phyloP scores from a whole-genome alignment of 2,113 vertebrate species.

The Gambusia affinis region DNA sequence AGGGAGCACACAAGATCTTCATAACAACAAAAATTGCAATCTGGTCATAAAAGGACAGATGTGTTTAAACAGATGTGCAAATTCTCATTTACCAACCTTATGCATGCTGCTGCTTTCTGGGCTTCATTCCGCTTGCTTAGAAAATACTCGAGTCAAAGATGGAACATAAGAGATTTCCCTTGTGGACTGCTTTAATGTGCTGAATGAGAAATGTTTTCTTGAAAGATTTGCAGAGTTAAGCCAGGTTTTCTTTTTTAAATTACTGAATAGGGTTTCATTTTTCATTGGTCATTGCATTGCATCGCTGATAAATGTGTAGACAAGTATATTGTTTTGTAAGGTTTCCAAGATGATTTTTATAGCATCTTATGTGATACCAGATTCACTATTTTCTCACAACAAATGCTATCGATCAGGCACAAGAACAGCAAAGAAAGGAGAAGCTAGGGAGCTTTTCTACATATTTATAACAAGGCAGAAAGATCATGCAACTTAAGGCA shows the following conservation, averaged over 20 bases:
- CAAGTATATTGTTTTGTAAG: neutral
- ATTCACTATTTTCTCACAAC: conserved; percentile 14
- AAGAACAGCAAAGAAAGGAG: conserved; percentile 4
- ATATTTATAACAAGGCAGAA: conserved; percentile 21
- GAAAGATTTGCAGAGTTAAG: conserved; percentile 18
- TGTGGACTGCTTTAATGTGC: conserved; percentile 1
- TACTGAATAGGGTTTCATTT: conserved; percentile 18
- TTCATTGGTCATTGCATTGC: conserved; percentile 7
- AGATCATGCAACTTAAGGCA: conserved; percentile 40
- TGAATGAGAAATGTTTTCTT: conserved; percentile 31
- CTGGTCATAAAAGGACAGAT: conserved; percentile 32
- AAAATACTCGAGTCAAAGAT: conserved; percentile 35
- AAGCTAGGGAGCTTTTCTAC: conserved; percentile 16
- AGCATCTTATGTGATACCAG: neutral
- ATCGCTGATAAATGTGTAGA: neutral
- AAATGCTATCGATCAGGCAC: conserved; percentile 24
- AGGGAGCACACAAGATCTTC: conserved; percentile 33
- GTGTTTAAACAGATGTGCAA: conserved; percentile 45
- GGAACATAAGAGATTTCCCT: conserved; percentile 22
- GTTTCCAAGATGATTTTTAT: neutral
- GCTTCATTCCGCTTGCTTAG: conserved; percentile 10
- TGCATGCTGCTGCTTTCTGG: conserved; percentile 9
- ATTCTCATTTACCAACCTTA: conserved; percentile 2
- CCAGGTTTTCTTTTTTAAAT: conserved; percentile 26
- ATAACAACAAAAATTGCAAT: conserved; percentile 34